These are phyloP conservation scores for Drosophila sechellia DNA, from an alignment of 1,140 invertebrate species.

Conservation along the genomic window DNA sequence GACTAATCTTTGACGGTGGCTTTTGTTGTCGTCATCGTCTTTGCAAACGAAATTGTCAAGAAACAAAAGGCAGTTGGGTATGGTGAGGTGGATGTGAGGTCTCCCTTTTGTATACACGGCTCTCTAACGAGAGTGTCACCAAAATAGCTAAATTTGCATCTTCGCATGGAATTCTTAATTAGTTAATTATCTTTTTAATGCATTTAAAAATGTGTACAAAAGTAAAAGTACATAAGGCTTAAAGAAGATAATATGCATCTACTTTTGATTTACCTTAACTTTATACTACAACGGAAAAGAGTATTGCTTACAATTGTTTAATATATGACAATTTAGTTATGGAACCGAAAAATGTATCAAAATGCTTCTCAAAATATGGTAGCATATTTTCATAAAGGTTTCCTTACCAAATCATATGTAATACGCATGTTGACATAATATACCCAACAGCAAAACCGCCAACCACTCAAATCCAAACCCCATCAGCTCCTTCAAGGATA, in stretches of 20 bases:
- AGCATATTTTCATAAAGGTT: too few relatives aligned
- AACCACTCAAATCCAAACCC: conserved; percentile 5
- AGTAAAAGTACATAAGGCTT: too few relatives aligned
- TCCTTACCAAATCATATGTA: conserved; percentile 1
- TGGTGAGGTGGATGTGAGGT: not conserved
- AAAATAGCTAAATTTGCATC: not conserved
- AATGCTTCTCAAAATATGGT: too few relatives aligned
- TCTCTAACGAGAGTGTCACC: conserved; percentile 3
- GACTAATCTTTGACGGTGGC: conserved; percentile 75
- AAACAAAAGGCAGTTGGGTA: conserved; percentile 34
- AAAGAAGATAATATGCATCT: too few relatives aligned
- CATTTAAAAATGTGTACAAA: not conserved
- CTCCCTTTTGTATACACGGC: conserved; percentile 5
- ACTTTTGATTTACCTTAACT: too few relatives aligned
- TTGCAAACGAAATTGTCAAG: conserved; percentile 54
- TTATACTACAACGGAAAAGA: too few relatives aligned
- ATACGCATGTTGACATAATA: conserved; percentile 23
- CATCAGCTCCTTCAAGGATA: conserved; percentile 11
- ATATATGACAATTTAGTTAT: too few relatives aligned
- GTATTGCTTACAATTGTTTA: too few relatives aligned
- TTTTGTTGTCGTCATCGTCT: conserved; percentile 59
- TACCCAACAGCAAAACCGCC: conserved; percentile 2
- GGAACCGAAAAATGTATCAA: too few relatives aligned
- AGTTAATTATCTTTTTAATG: not conserved
- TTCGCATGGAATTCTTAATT: not conserved